These are phyloP conservation scores for Piscicola geometra DNA, from an alignment of 2,888 invertebrate species.

Conservation along the genomic window DNA sequence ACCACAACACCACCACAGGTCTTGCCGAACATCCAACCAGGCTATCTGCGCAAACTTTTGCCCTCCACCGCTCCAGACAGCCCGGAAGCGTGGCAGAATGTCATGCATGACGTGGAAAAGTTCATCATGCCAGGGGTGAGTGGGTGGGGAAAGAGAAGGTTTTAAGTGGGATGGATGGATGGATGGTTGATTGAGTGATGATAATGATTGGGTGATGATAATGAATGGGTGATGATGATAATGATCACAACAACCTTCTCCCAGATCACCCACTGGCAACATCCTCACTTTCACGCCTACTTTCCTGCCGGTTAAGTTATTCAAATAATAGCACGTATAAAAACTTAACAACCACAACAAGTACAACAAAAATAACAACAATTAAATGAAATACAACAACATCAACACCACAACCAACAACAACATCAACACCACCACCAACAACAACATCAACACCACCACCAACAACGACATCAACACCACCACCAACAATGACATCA, in stretches of 20 bases:
- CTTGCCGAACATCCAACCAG: neutral
- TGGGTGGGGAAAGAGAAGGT: too few relatives aligned
- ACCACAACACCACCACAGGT: neutral
- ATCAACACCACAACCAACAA: too few relatives aligned
- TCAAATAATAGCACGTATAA: too few relatives aligned
- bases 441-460: neutral
- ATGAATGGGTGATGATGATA: too few relatives aligned
- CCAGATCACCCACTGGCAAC: conserved; percentile 89
- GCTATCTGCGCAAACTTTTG: neutral
- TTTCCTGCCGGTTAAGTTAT: conserved; percentile 98
- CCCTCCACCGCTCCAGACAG: neutral
- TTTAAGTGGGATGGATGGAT: too few relatives aligned
- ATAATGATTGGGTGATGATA: too few relatives aligned
- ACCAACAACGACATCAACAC: neutral
- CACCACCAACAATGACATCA: neutral
- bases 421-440: neutral
- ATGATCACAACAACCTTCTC: too few relatives aligned
- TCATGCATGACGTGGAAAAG: neutral
- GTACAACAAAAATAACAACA: neutral
- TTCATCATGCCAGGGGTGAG: neutral
- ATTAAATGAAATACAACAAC: neutral
- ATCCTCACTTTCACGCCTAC: conserved; percentile 96
- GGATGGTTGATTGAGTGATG: too few relatives aligned
- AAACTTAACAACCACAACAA: neutral
- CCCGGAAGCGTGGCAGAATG: neutral